These are phyloP conservation scores for Bugulina stolonifera DNA, from an alignment of 2,888 invertebrate genomes.

Conservation along the genomic window DNA sequence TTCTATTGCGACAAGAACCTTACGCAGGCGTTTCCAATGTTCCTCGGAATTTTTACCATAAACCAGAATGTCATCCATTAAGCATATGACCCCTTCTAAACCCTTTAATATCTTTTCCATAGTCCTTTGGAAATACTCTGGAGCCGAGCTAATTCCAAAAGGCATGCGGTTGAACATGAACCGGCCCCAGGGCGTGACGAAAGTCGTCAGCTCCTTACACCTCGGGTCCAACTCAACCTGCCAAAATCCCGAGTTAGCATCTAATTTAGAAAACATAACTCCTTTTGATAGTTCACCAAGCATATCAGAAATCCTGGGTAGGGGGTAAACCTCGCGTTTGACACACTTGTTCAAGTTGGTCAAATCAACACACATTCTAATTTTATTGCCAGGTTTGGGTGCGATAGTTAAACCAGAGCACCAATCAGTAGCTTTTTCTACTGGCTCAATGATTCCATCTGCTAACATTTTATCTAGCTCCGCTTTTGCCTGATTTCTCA, in stretches of 20 bases:
- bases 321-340: slow-evolving; percentile 28
- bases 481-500: not conserved
- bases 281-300: slow-evolving; percentile 28
- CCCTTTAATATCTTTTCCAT: slow-evolving; percentile 42
- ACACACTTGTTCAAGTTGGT: slow-evolving; percentile 29
- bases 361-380: slow-evolving; percentile 8
- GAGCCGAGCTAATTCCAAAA: slow-evolving; percentile 44
- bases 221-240: slow-evolving; percentile 29
- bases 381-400: slow-evolving; percentile 1
- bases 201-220: slow-evolving; percentile 32
- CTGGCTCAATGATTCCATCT: not conserved
- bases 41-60: slow-evolving; percentile 33
- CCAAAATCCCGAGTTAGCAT: slow-evolving; percentile 31
- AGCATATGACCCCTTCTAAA: slow-evolving; percentile 41
- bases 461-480: slow-evolving; percentile 1
- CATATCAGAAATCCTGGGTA: slow-evolving; percentile 28
- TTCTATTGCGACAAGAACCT: slow-evolving; percentile 4
- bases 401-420: slow-evolving; percentile 10
- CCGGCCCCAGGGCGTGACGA: slow-evolving; percentile 35
- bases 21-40: slow-evolving; percentile 34
- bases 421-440: slow-evolving; percentile 23
- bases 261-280: slow-evolving; percentile 31
- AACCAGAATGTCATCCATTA: slow-evolving; percentile 46
- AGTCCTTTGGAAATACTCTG: slow-evolving; percentile 52
- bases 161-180: slow-evolving; percentile 34